These are phyloP conservation scores for Melanophora roralis DNA, from an alignment of 2,888 invertebrate species.

Conservation along the genomic window DNA sequence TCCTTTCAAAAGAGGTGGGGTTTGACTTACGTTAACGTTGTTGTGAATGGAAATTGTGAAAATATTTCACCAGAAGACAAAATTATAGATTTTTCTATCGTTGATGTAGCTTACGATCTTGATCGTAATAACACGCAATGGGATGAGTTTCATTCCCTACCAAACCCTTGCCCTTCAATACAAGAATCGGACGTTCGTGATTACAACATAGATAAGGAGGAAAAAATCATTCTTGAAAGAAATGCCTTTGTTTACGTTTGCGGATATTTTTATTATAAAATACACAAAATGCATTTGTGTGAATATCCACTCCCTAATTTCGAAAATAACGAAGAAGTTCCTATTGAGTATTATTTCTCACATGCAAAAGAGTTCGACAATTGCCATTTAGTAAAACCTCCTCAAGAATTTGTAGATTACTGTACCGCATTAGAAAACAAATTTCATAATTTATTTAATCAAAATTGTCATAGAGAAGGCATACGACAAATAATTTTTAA, in stretches of 20 bases:
- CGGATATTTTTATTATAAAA: slow-evolving; percentile 32
- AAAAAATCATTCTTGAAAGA: neutral
- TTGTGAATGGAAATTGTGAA: too few species aligned
- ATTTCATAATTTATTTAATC: too few species aligned
- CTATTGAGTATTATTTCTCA: slow-evolving; percentile 4
- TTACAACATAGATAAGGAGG: neutral
- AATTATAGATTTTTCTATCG: too few species aligned
- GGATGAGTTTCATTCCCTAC: too few species aligned
- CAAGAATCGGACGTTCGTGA: neutral
- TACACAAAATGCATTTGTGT: slow-evolving; percentile 8
- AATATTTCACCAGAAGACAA: too few species aligned
- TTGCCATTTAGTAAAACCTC: slow-evolving; percentile 7
- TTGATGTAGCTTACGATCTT: neutral
- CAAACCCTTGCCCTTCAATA: neutral
- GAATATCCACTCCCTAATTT: too few species aligned
- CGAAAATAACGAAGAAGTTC: too few species aligned
- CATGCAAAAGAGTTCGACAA: slow-evolving; percentile 14
- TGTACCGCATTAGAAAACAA: neutral
- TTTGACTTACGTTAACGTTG: slow-evolving; percentile 12
- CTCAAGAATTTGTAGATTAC: too few species aligned
- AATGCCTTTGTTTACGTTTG: too few species aligned
- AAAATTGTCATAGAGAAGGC: too few species aligned
- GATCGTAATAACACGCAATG: neutral
- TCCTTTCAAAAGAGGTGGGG: slow-evolving; percentile 37
- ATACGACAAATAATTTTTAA: neutral